phyloP scores from a whole-genome alignment of 2,888 invertebrate genomes.

The Cryptus viduatorius region DNA sequence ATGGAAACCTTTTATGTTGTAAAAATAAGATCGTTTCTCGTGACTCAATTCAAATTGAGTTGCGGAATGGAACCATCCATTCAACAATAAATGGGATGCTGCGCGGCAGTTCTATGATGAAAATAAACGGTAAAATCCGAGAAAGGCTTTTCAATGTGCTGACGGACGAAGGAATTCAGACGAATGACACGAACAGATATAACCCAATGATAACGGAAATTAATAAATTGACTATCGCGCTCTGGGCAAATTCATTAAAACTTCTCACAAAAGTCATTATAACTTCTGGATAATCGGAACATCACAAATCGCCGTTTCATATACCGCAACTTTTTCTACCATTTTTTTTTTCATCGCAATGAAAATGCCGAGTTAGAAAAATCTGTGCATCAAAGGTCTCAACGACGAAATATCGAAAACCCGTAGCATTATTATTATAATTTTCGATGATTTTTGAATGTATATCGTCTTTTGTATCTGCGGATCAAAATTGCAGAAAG shows the following conservation, averaged over 20 bases:
- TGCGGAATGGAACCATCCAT: neutral
- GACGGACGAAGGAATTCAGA: neutral
- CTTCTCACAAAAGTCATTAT: conserved; percentile 82
- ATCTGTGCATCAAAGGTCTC: neutral
- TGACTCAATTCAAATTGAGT: neutral
- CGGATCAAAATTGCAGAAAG: no score
- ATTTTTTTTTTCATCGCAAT: neutral
- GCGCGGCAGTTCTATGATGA: conserved; percentile 9
- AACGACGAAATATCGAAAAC: neutral
- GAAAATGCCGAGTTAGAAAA: neutral
- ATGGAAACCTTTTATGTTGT: conserved; percentile 14
- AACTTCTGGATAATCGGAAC: neutral
- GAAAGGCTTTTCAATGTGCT: neutral
- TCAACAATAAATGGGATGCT: conserved; percentile 17
- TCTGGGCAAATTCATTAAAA: conserved; percentile 82
- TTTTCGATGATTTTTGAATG: no score
- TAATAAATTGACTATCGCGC: conserved; percentile 81
- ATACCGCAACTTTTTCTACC: neutral
- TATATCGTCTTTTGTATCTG: no score
- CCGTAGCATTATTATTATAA: no score
- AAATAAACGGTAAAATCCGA: neutral
- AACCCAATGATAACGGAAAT: conserved; percentile 77
- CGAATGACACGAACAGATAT: neutral
- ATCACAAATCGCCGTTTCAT: neutral
- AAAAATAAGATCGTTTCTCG: conserved; percentile 22